These are phyloP conservation scores for Idaea aversata DNA, from an alignment of 2,888 invertebrate genomes.

Conservation along the genomic window DNA sequence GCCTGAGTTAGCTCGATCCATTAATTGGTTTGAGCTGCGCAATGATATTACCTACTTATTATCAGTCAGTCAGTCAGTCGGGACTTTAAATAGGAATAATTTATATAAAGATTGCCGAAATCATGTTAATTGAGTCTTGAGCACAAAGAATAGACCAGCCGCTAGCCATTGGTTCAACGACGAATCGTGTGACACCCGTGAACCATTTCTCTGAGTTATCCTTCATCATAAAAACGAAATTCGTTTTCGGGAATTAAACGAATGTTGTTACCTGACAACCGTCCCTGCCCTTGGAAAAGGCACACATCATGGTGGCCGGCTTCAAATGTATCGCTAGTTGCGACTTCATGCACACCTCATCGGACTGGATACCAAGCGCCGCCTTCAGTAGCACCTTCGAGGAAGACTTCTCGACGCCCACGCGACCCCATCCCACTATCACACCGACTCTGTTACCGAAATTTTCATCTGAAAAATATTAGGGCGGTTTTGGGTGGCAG, in stretches of 20 bases:
- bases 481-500: neutral
- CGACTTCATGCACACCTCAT: slow-evolving; percentile 62
- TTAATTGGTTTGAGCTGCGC: too few relatives aligned
- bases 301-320: slow-evolving; percentile 81
- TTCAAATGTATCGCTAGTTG: slow-evolving; percentile 68
- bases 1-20: neutral
- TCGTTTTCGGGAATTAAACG: too few relatives aligned
- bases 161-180: too few relatives aligned
- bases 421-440: slow-evolving; percentile 80
- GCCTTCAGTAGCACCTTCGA: slow-evolving; percentile 73
- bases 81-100: too few relatives aligned
- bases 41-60: too few relatives aligned
- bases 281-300: slow-evolving; percentile 80
- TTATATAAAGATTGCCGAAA: too few relatives aligned
- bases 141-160: too few relatives aligned
- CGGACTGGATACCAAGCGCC: slow-evolving; percentile 63
- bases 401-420: slow-evolving; percentile 61
- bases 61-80: too few relatives aligned
- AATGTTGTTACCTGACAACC: slow-evolving; percentile 82
- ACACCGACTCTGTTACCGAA: slow-evolving; percentile 64
- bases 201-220: neutral
- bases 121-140: too few relatives aligned
- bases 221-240: neutral
- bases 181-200: neutral
- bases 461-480: slow-evolving; percentile 53